Base-by-base conservation (phyloP, 2,113 vertebrate genomes). In the Tretioscincus oriximinensis region DNA sequence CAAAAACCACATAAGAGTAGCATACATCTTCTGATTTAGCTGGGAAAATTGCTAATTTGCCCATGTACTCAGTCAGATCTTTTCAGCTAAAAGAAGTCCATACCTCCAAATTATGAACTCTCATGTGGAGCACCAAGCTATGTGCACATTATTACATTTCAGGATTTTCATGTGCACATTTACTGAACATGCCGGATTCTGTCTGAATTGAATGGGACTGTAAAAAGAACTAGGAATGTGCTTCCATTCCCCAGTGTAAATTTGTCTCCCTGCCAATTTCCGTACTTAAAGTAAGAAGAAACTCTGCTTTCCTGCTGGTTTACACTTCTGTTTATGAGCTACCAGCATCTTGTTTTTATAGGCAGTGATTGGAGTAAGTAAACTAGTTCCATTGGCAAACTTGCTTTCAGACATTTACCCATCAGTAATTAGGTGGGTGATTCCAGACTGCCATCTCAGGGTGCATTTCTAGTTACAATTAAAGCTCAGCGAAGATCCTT, bases 291-390 rank as follows among this genome's bases (percentile, higher is more conserved):
- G 11, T 76, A 0, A 81, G 9, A 9, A 89, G 14, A 18, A 82
- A 28, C 58, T 88, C 45, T 87, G 60, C 24, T 74, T 70, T 80
- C 82, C 65, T 63, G 54, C 82, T 84, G 77, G 28, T 75, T 78
- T 79, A 79, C 77, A 64, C 73, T 76, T 80, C 72, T 84, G 71
- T 84, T 84, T 84, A 84, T 74, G 71, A 74, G 82, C 41, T 84
- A 75, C 72, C 73, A 84, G 72, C 77, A 51, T 84, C 71, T 75
- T 80, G 71, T 54, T 78, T 84, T 78, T 84, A 84, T 74, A 79
- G 82, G 75, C 77, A 84, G 35, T 83, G 76, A 73, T 49, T 71
- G 78, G 70, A 76, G 66, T 84, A 84, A 90, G 74, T 0, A 14
- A 72, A 77, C 69, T 80, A 74, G 3, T 63, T 81, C 51, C 24